Evolutionary conservation across 2,888 invertebrate genomes (phyloP).

Genomic region (Dromius quadrimaculatus): DNA sequence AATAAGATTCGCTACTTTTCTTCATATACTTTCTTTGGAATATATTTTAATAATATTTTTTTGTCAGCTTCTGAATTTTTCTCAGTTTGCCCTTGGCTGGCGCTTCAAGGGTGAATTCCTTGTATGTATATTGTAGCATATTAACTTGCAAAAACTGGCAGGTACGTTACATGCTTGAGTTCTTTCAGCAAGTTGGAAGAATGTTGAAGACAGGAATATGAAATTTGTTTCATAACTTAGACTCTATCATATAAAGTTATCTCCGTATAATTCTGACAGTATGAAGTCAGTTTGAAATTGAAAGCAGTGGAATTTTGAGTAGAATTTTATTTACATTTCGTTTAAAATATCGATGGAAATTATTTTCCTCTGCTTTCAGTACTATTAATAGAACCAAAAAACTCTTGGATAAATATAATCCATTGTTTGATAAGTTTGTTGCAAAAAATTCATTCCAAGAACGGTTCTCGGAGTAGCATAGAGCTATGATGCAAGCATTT

Average conservation of each 20-base stretch:
- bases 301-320: not conserved
- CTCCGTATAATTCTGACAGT: slow-evolving; percentile 8
- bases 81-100: too few relatives aligned
- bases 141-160: slow-evolving; percentile 1
- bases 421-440: too few relatives aligned
- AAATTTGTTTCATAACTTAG: slow-evolving; percentile 28
- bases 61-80: too few relatives aligned
- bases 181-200: slow-evolving; percentile 2
- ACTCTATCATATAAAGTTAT: not conserved
- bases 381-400: too few relatives aligned
- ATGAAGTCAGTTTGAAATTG: slow-evolving; percentile 5
- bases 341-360: not conserved
- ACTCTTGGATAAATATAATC: too few relatives aligned
- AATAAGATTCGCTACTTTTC: too few relatives aligned
- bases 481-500: too few relatives aligned
- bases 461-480: too few relatives aligned
- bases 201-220: slow-evolving; percentile 15
- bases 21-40: too few relatives aligned
- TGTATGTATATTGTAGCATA: slow-evolving; percentile 16
- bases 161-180: slow-evolving; percentile 4
- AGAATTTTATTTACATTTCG: not conserved
- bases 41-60: too few relatives aligned
- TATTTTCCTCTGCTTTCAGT: too few relatives aligned
- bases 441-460: too few relatives aligned
- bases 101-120: slow-evolving; percentile 14